Evolutionary conservation across 2,888 invertebrate genomes (phyloP).

Genomic region (Macrophya annulata): DNA sequence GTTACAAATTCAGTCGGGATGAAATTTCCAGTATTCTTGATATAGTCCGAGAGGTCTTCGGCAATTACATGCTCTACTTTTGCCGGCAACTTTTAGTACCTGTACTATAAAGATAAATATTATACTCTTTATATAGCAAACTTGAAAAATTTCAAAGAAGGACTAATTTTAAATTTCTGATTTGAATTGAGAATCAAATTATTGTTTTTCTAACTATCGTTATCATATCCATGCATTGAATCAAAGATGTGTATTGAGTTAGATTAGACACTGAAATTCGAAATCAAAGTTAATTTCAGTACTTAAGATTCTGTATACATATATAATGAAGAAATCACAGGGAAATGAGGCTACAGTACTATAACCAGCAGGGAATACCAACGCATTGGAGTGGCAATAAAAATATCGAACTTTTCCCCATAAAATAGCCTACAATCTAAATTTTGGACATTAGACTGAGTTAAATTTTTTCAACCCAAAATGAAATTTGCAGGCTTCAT

Average conservation of each 20-base stretch:
- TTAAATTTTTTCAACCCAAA: background rate
- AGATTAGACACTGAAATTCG: too few species aligned
- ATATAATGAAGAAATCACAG: too few species aligned
- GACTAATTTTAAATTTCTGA: too few species aligned
- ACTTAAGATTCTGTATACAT: too few species aligned
- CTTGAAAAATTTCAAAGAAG: background rate
- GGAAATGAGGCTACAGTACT: too few species aligned
- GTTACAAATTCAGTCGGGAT: background rate
- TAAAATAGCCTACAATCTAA: background rate
- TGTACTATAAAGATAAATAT: background rate
- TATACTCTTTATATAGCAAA: background rate
- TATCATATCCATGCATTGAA: too few species aligned
- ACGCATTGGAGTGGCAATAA: background rate
- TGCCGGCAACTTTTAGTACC: background rate
- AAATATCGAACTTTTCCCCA: background rate
- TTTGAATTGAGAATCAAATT: too few species aligned
- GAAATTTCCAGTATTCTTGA: background rate
- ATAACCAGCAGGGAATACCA: too few species aligned
- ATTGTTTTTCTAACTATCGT: too few species aligned
- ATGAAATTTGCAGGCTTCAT: too few species aligned
- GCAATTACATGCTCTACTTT: slow-evolving; percentile 24
- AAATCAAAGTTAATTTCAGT: too few species aligned
- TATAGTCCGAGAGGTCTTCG: background rate
- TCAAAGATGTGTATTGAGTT: too few species aligned
- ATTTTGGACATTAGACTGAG: background rate